Base-by-base conservation (phyloP, 2,888 invertebrate species). In the Cremastinae sp. region DNA sequence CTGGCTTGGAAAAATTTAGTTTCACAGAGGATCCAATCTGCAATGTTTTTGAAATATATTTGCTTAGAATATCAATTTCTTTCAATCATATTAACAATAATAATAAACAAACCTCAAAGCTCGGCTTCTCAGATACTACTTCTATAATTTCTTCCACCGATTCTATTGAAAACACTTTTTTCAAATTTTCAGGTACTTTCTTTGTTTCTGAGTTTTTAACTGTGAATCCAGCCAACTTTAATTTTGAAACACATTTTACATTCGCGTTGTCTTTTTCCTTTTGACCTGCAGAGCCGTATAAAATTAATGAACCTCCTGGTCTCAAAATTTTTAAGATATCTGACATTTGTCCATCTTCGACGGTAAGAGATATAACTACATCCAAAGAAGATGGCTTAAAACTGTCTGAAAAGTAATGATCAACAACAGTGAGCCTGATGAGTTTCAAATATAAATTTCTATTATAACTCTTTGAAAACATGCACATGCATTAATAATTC, bases 161-260 rank as follows among this genome's bases (percentile, higher is more conserved):
- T 43, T 82, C 41, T 8, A 64, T 8, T 3, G 82, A 53, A 8
- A 78, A 28, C 35, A 74, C 70, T 41, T 78, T 35, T 39, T 62
- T 79, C 62, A 72, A 65, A 62, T 81, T 73, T 2, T 28, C 49
- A 5, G 74, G 58, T 37, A 22, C 16, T 8, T 55, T 3, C 47
- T 72, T 73, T 28, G 74, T 61, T 41, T 78, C 70, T 37, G 78
- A 62, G 56, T 79, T 68, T 58, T 82, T 79, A 16, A 92, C 90
- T 14, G 92, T 85, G 83, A 94, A 95, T 5, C 95, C 95, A 82
- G 92, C 92, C 0, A 95, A 85, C 86, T 93, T 94, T 18, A 95
- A 89, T 58, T 90, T 87, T 43, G 92, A 91, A 14, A 88, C 86
- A 43, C 87, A 83, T 16, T 72, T 22, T 45, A 65, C 28, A 9